phyloP scores from a whole-genome alignment of 1,140 invertebrate genomes.

The Drosophila hydei region DNA sequence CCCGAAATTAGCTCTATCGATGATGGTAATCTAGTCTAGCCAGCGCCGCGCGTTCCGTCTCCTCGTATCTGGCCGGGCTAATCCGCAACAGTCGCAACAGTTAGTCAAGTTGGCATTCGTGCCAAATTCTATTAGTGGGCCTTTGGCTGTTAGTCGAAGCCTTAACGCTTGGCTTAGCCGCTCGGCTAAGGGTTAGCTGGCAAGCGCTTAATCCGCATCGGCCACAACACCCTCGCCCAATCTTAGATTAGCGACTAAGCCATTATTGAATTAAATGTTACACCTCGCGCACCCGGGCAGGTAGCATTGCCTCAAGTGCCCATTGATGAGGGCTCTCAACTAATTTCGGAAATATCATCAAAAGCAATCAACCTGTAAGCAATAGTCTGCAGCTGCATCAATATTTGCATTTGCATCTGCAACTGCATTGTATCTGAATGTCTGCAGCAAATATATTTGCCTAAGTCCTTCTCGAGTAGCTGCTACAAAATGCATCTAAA shows the following conservation, averaged over 20 bases:
- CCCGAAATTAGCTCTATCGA: constrained; percentile 37
- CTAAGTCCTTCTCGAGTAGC: background rate
- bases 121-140: constrained; percentile 69
- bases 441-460: background rate
- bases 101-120: constrained; percentile 43
- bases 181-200: constrained; percentile 22
- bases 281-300: constrained; percentile 12
- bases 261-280: constrained; percentile 40
- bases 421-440: background rate
- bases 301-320: background rate
- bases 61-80: constrained; percentile 16
- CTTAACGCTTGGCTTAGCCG: constrained; percentile 70
- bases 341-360: too few species aligned
- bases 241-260: constrained; percentile 20
- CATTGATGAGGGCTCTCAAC: background rate
- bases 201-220: constrained; percentile 51
- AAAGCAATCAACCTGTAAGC: too few species aligned
- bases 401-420: background rate
- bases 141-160: constrained; percentile 10
- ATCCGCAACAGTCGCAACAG: constrained; percentile 41
- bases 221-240: background rate
- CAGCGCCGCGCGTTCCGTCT: background rate
- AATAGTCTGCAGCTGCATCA: too few species aligned
- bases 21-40: constrained; percentile 23
- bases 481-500: background rate